These are phyloP conservation scores for Terrapene triunguis DNA, from an alignment of 2,113 vertebrate genomes.

Conservation along the genomic window DNA sequence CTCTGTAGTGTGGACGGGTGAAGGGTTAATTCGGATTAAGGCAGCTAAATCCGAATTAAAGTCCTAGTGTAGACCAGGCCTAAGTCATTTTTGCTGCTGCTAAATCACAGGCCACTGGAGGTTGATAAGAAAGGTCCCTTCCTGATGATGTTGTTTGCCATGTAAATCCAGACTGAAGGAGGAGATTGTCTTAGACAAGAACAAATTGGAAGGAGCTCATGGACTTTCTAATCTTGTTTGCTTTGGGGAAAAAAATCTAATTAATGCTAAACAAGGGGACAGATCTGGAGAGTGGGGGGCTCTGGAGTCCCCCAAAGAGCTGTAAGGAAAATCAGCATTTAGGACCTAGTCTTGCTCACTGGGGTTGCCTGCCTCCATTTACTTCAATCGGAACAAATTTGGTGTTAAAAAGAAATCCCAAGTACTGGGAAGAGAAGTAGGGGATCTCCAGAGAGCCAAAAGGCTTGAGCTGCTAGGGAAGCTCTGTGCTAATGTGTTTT, in stretches of 20 bases:
- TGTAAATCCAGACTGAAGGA: conserved; percentile 31
- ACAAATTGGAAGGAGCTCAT: conserved; percentile 33
- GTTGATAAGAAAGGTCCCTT: conserved; percentile 2
- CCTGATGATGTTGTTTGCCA: conserved; percentile 46
- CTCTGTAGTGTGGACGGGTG: too few species aligned
- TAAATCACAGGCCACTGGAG: conserved; percentile 16
- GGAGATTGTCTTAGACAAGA: not conserved
- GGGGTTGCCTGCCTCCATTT: not conserved
- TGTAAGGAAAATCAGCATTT: not conserved
- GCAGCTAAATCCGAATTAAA: too few species aligned
- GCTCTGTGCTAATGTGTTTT: not conserved
- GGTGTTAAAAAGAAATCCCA: conserved; percentile 5
- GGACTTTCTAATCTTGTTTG: conserved; percentile 53
- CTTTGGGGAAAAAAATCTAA: conserved; percentile 49
- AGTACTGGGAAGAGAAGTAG: not conserved
- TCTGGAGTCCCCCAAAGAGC: conserved; percentile 14
- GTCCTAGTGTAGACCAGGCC: too few species aligned
- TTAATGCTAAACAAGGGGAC: conserved; percentile 43
- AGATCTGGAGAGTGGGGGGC: conserved; percentile 39
- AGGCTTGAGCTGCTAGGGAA: not conserved
- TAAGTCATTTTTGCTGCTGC: conserved; percentile 10
- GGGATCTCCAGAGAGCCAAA: not conserved
- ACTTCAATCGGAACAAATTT: conserved; percentile 9
- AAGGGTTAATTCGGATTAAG: too few species aligned
- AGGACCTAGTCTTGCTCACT: not conserved